A percentile compares a stretch with the other conserved stretches of the same genome.
Evolutionary conservation across 2,888 invertebrate species (phyloP).

Genomic region (Eilema sororculum): DNA sequence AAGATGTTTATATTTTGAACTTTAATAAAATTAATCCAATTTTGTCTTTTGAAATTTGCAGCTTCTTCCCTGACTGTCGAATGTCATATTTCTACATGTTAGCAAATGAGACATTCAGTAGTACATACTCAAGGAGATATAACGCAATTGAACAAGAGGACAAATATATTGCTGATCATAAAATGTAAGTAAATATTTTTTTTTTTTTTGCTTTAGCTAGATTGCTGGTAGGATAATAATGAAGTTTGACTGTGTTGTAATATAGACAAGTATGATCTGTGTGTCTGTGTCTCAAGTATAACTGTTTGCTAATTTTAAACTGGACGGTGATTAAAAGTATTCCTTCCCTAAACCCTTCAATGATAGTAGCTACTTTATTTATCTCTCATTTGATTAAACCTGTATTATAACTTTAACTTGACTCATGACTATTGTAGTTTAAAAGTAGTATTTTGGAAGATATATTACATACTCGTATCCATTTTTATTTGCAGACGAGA

Average conservation of each 20-base stretch:
- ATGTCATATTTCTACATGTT: conserved; percentile 67
- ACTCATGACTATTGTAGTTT: neutral
- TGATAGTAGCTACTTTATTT: no score
- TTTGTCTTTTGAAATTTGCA: conserved; percentile 39
- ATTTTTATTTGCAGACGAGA: conserved; percentile 61
- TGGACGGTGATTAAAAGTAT: neutral
- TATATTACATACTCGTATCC: no score
- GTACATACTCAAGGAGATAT: conserved; percentile 51
- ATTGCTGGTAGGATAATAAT: neutral
- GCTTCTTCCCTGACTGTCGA: conserved; percentile 75
- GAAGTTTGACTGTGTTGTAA: no score
- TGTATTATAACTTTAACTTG: neutral
- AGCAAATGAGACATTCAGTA: conserved; percentile 55
- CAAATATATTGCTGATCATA: conserved; percentile 62
- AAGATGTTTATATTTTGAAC: no score
- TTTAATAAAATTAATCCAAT: neutral
- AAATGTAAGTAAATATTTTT: conserved; percentile 62
- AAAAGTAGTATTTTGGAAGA: neutral
- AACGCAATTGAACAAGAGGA: conserved; percentile 74
- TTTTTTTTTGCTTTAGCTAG: neutral
- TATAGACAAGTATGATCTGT: no score
- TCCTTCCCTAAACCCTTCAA: neutral
- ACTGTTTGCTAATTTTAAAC: no score
- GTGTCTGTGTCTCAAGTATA: no score
- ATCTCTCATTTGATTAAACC: no score